Conservation (phyloP, 2,797 vertebrate genomes). For the Melanotaenia maccullochi region DNA sequence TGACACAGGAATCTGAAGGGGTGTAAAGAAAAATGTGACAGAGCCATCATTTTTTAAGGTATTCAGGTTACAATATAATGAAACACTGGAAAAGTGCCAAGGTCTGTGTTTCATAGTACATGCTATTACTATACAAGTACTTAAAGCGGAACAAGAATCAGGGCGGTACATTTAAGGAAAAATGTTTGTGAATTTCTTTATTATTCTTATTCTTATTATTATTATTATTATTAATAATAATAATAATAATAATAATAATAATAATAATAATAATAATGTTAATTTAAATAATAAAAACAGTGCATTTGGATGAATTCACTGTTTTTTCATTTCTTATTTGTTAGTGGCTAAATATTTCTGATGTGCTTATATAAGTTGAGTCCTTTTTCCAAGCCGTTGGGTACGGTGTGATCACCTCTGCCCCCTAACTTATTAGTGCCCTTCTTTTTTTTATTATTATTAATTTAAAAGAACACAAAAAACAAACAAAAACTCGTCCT, state of each 20-base stretch:
- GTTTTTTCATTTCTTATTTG: background rate
- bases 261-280: no score
- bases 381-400: constrained; percentile 18
- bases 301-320: no score
- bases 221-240: no score
- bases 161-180: constrained; percentile 15
- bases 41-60: background rate
- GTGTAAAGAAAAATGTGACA: background rate
- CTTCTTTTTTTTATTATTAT: background rate
- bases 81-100: constrained; percentile 4
- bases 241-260: no score
- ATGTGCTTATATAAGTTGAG: constrained; percentile 11
- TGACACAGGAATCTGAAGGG: background rate
- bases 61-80: constrained; percentile 1
- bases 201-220: background rate
- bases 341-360: constrained; percentile 18
- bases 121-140: constrained; percentile 2
- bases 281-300: no score
- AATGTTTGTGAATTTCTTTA: constrained; percentile 10
- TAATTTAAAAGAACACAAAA: constrained; percentile 2
- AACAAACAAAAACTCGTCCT: constrained; percentile 33
- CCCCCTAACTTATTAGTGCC: constrained; percentile 17
- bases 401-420: constrained; percentile 18
- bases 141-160: constrained; percentile 21
- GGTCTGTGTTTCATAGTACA: constrained; percentile 1